Base-by-base conservation (phyloP, 1,140 invertebrate species). In the Diorhabda sublineata region DNA sequence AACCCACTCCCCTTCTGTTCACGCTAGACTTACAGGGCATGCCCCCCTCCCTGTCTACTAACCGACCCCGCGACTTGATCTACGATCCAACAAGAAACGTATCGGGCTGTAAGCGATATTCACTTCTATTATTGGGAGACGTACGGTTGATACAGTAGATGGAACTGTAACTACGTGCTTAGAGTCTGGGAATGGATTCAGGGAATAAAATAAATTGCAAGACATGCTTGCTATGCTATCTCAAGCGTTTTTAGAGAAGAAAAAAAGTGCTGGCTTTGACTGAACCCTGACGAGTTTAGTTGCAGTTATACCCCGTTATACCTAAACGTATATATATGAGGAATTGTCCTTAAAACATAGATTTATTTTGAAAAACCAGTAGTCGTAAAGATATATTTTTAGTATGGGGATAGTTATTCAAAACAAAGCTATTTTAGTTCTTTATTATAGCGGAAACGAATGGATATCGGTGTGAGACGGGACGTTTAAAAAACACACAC, bases 171-270 rank as follows among this genome's bases (percentile, higher is more conserved):
- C 71, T 77, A 76, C 77, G 73, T 79, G 78, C 71, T 71, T 71
- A 70, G 73, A 70, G 73, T 74, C 72, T 71, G 73, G 47, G 75
- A 78, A 78, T 77, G 77, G 77, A 79, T 79, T 79, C 78, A 69
- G 69, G 74, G 76, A 78, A 79, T 75, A 76, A 77, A 77, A 78
- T 79, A 77, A 78, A 79, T 78, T 78, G 78, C 78, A 75, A 78
- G 75, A 72, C 76, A 73, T 69, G 74, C 71, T 62, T 75, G 72
- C 75, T 71, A 52, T 75, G 72, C 75, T 74, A 76, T 76, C 75
- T 76, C 68, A 64, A 64, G 71, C 68, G 62, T 71, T 74, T 74
- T 73, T 67, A 72, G 64, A 70, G 65, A 65, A 69, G 42, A 67
- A 41, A n/a, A 67, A 67, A 67, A 69, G 60, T 59, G 64, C 64